Evolutionary conservation across 2,113 vertebrate genomes (phyloP), one percentile per base, ranked within the genome.

Genomic region (Hippoglossus stenolepis): DNA sequence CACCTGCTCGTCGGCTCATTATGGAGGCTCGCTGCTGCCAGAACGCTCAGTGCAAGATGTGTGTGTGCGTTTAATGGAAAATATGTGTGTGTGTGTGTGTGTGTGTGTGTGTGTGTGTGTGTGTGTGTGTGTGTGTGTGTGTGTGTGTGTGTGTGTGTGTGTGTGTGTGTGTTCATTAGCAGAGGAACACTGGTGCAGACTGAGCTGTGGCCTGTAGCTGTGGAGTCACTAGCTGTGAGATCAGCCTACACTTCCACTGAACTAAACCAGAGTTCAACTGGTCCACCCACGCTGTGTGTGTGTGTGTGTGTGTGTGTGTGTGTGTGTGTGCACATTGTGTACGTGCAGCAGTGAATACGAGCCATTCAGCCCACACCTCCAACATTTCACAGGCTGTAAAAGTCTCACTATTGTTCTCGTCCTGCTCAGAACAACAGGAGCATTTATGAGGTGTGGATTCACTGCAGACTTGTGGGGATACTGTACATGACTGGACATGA

Each of bases 341-440:
- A 28, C 12, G 54, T 60, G 40, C 24, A 40, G 51, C 5, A n/a
- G 77, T 67, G 79, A 87, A 82, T 74, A 28, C 60, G 4, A 10
- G 15, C 66, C 77, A 54, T 83, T 84, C 83, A 69, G 76, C 85
- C 87, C 85, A 82, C 86, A 65, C 64, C 62, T 72, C 60, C 5
- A 0, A 6, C 62, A 1, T 43, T 24, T 77, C 56, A 58, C 51
- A 5, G 70, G 3, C 62, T 67, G 28, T 57, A 87, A 65, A 66
- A 62, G 54, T 56, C 71, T 2, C 58, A 49, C 11, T 4, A 83
- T 87, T 88, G 89, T 88, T 90, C 71, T 13, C 10, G 49, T 51
- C 5, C 14, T 3, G 15, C 23, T 59, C 38, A 20, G 23, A 21
- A 70, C 78, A 79, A 65, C 76, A 24, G 17, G 35, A 73, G 9